These are phyloP conservation scores for Florisuga fusca DNA, from an alignment of 2,797 vertebrate genomes.

Conservation along the genomic window DNA sequence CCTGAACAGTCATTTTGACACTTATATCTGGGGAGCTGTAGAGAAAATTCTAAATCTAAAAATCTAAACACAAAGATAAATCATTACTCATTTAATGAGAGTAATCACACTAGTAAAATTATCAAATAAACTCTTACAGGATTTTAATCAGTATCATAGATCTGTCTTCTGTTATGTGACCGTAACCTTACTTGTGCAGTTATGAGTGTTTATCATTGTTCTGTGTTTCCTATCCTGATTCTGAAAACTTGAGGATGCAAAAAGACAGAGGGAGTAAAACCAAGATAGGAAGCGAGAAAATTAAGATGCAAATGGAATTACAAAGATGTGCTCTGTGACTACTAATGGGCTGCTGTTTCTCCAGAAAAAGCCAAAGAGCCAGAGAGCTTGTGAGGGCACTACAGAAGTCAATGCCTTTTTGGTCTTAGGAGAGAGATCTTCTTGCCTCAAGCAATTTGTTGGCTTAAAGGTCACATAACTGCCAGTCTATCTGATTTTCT, in stretches of 20 bases:
- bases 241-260: neutral
- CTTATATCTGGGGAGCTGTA: neutral
- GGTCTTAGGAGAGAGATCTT: neutral
- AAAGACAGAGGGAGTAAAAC: neutral
- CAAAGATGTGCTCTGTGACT: neutral
- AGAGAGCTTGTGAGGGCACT: neutral
- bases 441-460: neutral
- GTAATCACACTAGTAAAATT: neutral
- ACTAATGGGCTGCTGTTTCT: neutral
- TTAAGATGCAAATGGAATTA: neutral
- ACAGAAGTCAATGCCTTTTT: neutral
- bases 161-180: neutral
- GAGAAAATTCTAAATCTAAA: neutral
- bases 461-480: constrained; percentile 16
- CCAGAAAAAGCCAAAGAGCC: neutral
- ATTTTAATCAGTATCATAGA: neutral
- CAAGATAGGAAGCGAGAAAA: neutral
- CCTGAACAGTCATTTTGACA: neutral
- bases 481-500: neutral
- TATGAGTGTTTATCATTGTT: neutral
- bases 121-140: neutral
- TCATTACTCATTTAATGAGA: neutral
- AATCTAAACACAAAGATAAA: neutral
- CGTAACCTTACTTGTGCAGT: neutral
- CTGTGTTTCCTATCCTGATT: neutral